Conservation (phyloP, 1,140 invertebrate species). For the Liolophura sinensis region DNA sequence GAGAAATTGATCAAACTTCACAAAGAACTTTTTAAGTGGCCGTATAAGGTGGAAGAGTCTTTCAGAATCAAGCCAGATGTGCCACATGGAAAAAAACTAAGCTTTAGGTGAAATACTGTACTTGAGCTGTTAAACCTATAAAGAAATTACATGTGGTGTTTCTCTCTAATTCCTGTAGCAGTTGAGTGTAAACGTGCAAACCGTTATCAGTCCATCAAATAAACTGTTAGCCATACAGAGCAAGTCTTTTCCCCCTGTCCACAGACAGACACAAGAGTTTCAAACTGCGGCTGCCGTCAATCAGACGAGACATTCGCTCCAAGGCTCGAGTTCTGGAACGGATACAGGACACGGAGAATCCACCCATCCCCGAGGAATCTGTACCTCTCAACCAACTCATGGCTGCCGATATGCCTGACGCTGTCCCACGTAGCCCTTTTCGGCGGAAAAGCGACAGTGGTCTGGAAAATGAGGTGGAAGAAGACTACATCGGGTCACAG, state of each 20-base stretch:
- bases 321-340: constrained; percentile 27
- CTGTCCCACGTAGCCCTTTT: constrained; percentile 12
- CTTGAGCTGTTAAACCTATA: too few relatives aligned
- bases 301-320: constrained; percentile 41
- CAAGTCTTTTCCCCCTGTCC: not conserved
- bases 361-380: constrained; percentile 38
- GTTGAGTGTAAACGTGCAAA: too few relatives aligned
- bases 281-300: constrained; percentile 52
- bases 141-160: too few relatives aligned
- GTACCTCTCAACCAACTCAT: constrained; percentile 44
- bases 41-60: too few relatives aligned
- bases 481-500: not conserved
- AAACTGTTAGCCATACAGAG: too few relatives aligned
- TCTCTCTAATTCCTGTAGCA: too few relatives aligned
- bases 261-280: constrained; percentile 54
- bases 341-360: constrained; percentile 41
- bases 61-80: too few relatives aligned
- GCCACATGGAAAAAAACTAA: too few relatives aligned
- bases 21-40: too few relatives aligned
- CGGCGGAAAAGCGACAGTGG: constrained; percentile 3
- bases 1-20: too few relatives aligned
- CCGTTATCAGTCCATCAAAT: too few relatives aligned
- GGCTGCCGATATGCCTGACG: constrained; percentile 9
- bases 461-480: not conserved
- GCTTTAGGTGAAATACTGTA: too few relatives aligned